Conservation (phyloP, 2,113 vertebrate genomes). For the Corythornis cristatus region DNA sequence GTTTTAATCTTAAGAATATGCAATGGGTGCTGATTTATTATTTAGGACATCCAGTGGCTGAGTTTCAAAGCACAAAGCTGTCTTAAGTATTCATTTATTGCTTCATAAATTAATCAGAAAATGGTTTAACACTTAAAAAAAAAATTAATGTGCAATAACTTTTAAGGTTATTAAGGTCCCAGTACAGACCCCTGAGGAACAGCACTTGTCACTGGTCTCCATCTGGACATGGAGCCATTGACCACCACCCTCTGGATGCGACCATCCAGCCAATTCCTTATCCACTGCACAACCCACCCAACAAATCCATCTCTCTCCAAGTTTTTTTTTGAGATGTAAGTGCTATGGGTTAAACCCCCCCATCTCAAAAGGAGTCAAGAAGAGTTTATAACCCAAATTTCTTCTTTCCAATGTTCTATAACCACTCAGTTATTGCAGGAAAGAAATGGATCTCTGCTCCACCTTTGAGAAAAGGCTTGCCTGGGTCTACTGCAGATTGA, state of each 20-base stretch:
- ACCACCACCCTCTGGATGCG: too few species aligned
- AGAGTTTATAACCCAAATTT: neutral
- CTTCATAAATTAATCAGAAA: neutral
- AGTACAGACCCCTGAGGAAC: too few species aligned
- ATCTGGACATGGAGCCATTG: too few species aligned
- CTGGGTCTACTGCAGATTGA: neutral
- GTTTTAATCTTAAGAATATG: conserved; percentile 36
- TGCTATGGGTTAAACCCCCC: neutral
- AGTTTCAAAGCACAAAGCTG: conserved; percentile 25
- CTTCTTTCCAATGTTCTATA: neutral
- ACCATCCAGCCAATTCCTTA: too few species aligned
- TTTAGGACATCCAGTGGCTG: neutral
- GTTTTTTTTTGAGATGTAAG: neutral
- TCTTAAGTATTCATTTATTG: neutral
- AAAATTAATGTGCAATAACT: neutral
- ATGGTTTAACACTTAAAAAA: neutral
- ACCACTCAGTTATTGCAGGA: neutral
- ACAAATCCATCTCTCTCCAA: too few species aligned
- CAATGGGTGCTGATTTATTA: neutral
- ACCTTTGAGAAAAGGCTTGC: neutral
- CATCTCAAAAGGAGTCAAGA: neutral
- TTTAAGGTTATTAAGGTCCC: neutral
- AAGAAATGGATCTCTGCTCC: neutral
- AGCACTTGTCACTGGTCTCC: too few species aligned
- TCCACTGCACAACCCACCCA: too few species aligned